Base-by-base conservation (phyloP, 2,113 vertebrate genomes). In the Poicephalus gulielmi region DNA sequence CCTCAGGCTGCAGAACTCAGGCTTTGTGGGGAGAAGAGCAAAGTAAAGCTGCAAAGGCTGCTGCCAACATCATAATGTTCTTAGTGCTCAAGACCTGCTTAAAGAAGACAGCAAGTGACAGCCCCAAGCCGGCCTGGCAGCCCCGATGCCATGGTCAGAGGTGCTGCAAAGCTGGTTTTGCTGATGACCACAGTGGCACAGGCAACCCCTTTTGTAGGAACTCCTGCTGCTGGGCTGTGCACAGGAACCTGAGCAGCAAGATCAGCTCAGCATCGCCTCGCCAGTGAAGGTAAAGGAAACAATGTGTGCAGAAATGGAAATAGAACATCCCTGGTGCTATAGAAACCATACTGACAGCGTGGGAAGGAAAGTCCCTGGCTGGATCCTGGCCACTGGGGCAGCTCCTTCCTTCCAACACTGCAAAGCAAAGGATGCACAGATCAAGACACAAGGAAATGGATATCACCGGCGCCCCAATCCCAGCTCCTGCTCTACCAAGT, bases 221-320 rank as follows among this genome's bases (percentile, higher is more conserved):
- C 28, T 25, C 20, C 25, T 4, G 3, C 30, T 63, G 18, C 5
- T 17, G 37, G 33, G 44, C 37, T 73, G 28, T 33, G 7, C 50
- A 39, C 24, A 70, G 55, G 73, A 67, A 47, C 30, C 30, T 7
- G 44, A 74, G 39, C 16, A 35, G 35, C 66, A 37, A 14, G 20
- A 12, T 37, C 50, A 75, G 31, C 57, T 78, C 66, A 31, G 17
- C 9, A 0, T 17, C 1, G 0, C 35, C 14, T 62, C 0, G 0
- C 7, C 20, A 39, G 35, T 23, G 66, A 83, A 71, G 47, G 44
- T 16, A 46, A 69, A 88, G 49, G 64, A 60, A 90, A 80, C 4
- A 35, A 64, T 28, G 35, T 11, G 31, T 7, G 25, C 20, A 77
- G 27, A 62, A 73, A 43, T 46, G 46, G 37, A 37, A 93, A 67